These are phyloP conservation scores for Bolinopsis microptera DNA, from an alignment of 37 sponge, comb jelly and placozoan genomes.

Conservation along the genomic window DNA sequence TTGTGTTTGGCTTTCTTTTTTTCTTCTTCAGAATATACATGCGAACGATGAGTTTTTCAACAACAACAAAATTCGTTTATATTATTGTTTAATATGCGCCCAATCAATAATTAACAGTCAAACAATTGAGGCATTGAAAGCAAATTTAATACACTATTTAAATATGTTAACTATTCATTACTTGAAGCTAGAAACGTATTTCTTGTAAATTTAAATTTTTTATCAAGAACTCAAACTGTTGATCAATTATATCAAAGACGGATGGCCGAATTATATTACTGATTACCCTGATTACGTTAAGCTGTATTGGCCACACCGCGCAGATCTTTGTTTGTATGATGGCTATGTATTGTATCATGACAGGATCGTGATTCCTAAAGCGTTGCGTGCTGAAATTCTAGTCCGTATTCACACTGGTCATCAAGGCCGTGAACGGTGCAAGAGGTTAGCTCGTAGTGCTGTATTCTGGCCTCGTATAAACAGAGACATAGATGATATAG, in stretches of 20 bases:
- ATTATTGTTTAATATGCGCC: too few species aligned
- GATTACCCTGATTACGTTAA: background rate
- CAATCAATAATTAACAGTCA: too few species aligned
- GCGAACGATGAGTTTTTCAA: too few species aligned
- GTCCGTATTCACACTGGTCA: background rate
- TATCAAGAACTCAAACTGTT: background rate
- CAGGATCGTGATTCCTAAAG: slow-evolving; percentile 12
- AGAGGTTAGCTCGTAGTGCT: background rate
- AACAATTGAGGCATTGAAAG: too few species aligned
- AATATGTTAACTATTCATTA: too few species aligned
- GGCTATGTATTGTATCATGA: background rate
- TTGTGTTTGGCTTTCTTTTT: too few species aligned
- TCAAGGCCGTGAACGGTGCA: slow-evolving; percentile 28
- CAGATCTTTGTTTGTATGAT: background rate
- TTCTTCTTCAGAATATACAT: too few species aligned
- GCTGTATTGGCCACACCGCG: background rate
- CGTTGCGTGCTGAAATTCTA: background rate
- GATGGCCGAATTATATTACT: background rate
- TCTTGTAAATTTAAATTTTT: too few species aligned
- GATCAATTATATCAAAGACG: background rate
- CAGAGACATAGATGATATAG: background rate
- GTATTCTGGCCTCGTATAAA: slow-evolving; percentile 14
- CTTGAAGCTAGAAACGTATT: too few species aligned
- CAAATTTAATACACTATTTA: too few species aligned
- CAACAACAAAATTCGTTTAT: too few species aligned